A percentile compares a stretch with the other conserved stretches of the same genome.
Evolutionary conservation across 2,113 vertebrate species (phyloP).

Genomic region (Aptenodytes forsteri): DNA sequence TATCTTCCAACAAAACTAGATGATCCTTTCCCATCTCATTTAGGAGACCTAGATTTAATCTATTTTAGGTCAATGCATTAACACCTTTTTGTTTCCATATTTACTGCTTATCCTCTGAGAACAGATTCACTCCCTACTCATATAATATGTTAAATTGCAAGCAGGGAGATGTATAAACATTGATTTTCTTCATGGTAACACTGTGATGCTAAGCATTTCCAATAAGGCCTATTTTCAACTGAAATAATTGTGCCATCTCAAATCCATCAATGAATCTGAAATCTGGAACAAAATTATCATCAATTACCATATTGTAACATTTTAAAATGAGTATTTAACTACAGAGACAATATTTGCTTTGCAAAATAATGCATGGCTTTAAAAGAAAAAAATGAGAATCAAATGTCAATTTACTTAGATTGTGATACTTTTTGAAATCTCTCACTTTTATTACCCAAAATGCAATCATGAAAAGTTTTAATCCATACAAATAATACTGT

Average conservation of each 20-base stretch:
- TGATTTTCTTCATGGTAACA: neutral
- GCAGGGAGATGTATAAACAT: neutral
- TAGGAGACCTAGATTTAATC: conserved; percentile 46
- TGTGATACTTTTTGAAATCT: neutral
- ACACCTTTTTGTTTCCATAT: conserved; percentile 33
- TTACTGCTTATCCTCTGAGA: conserved; percentile 18
- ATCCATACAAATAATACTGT: neutral
- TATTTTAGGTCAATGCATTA: conserved; percentile 43
- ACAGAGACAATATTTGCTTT: neutral
- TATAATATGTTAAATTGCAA: conserved; percentile 1
- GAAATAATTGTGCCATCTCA: conserved; percentile 26
- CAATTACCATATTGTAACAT: conserved; percentile 22
- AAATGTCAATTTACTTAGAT: neutral
- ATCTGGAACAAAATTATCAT: conserved; percentile 32
- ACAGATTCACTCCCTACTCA: neutral
- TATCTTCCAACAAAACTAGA: neutral
- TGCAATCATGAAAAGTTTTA: neutral
- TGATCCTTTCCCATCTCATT: neutral
- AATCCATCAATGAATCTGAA: conserved; percentile 45
- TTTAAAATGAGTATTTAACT: conserved; percentile 10
- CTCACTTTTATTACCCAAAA: neutral
- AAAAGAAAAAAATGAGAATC: neutral
- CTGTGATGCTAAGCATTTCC: neutral
- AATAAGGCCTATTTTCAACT: neutral
- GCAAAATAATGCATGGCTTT: neutral